These are phyloP conservation scores for Porites rus DNA, from an alignment of 92 coral and sea anemone species.

Conservation along the genomic window DNA sequence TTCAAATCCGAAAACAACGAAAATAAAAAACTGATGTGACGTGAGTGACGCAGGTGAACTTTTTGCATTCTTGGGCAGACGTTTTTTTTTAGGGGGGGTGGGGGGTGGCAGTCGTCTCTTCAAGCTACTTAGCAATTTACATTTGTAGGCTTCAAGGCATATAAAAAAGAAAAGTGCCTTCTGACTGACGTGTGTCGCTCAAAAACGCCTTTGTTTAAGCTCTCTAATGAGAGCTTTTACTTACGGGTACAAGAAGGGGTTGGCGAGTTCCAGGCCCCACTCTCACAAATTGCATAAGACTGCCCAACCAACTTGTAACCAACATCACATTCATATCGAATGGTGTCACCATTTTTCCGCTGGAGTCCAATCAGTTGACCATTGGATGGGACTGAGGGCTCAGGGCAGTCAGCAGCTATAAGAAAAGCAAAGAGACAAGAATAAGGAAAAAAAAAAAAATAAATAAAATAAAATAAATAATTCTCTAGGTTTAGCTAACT, in stretches of 20 bases:
- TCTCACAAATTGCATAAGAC: slow-evolving; percentile 71
- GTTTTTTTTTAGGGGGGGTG: too few relatives aligned
- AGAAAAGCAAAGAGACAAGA: not conserved
- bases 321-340: slow-evolving; percentile 79
- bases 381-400: slow-evolving; percentile 73
- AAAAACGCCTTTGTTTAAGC: too few relatives aligned
- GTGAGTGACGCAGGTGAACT: too few relatives aligned
- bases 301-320: slow-evolving; percentile 78
- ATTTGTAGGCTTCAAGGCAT: too few relatives aligned
- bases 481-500: too few relatives aligned
- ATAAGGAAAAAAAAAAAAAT: not conserved
- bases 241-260: slow-evolving; percentile 73
- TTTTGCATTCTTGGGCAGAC: too few relatives aligned
- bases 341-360: slow-evolving; percentile 84
- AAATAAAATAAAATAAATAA: not conserved
- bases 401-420: slow-evolving; percentile 89
- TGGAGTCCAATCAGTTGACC: slow-evolving; percentile 90
- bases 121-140: too few relatives aligned
- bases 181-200: too few relatives aligned
- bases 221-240: not conserved
- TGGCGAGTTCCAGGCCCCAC: slow-evolving; percentile 79
- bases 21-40: too few relatives aligned
- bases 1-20: too few relatives aligned
- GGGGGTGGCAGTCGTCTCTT: too few relatives aligned
- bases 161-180: too few relatives aligned